Evolutionary conservation across 2,797 vertebrate genomes (phyloP).

Genomic region (Cirrhinus molitorella): DNA sequence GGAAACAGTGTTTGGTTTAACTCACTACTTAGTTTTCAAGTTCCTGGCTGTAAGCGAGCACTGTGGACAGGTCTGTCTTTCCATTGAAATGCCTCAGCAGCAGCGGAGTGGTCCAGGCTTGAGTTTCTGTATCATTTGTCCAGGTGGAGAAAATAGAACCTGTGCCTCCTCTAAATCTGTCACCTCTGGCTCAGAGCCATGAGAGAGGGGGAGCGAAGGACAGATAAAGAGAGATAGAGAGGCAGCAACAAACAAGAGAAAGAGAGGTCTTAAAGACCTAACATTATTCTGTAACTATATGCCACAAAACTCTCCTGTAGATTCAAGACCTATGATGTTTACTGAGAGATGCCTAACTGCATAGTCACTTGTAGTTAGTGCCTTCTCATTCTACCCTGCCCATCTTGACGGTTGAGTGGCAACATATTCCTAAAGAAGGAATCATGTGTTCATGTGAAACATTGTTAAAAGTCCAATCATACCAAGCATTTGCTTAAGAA

Average conservation of each 20-base stretch:
- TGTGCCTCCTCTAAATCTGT: constrained; percentile 76
- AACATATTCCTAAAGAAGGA: constrained; percentile 24
- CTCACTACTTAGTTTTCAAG: background rate
- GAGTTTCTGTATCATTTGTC: constrained; percentile 76
- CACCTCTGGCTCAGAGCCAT: constrained; percentile 58
- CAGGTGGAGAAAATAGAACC: constrained; percentile 83
- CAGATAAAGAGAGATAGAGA: background rate
- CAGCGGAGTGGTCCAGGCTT: constrained; percentile 59
- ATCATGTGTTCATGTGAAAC: background rate
- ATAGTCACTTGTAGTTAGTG: background rate
- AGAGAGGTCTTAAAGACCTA: background rate
- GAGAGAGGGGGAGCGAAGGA: background rate
- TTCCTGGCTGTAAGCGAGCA: constrained; percentile 12
- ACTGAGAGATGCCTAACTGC: background rate
- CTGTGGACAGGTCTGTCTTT: background rate
- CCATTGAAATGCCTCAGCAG: background rate
- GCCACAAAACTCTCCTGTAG: background rate
- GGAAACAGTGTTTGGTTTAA: constrained; percentile 7
- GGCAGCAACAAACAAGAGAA: background rate
- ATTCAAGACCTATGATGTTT: background rate
- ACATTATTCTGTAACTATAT: background rate
- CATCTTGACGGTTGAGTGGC: background rate
- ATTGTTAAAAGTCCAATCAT: constrained; percentile 46
- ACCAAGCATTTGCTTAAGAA: constrained; percentile 21
- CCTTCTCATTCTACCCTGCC: background rate